Base-by-base conservation (phyloP, 2,888 invertebrate species). In the Papilio elwesi region DNA sequence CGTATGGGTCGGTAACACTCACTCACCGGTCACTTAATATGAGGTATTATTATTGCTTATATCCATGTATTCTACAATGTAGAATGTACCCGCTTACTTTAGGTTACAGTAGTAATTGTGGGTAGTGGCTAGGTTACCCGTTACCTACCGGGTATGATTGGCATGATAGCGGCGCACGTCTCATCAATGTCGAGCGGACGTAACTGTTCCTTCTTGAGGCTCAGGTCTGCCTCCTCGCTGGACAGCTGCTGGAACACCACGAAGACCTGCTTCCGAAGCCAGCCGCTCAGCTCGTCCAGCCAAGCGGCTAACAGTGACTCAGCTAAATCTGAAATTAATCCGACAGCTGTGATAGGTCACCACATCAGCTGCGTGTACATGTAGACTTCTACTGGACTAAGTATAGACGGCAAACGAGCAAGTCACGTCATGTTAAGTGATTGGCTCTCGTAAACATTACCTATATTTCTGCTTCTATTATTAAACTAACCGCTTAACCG, bases 261-360 rank as follows among this genome's bases (percentile, higher is more conserved):
- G 81, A 94, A 92, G 74, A 91, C 82, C 75, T 88, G 86, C 53
- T 55, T 72, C 52, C 86, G 85, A 26, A 93, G 83, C 90, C 90
- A 90, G 6, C 75, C 68, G 6, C 84, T 78, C 51, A 91, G 70
- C 10, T 85, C 86, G 0, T 81, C 78, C 26, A 94, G 79, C 89
- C 90, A 90, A 0, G 76, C 71, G 16, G 81, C 80, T 10, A 94
- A 80, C 2, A 92, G 74, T 0, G 84, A 79, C 70, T 93, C 93
- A 0, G 82, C 85, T n/a, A 90, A 69, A 49, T 93, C 93, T 93
- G 80, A 0, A 47, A 51, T 12, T n/a, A 11, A 57, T 16, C 12
- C 4, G 4, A 36, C n/a, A 7, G 4, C 43, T 52, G 47, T 13
- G 6, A n/a, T 15, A 15, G 65, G 8, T n/a, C n/a, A n/a, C n/a